phyloP scores from a whole-genome alignment of 2,797 vertebrate genomes.

The Stomatorhinus walkeri region DNA sequence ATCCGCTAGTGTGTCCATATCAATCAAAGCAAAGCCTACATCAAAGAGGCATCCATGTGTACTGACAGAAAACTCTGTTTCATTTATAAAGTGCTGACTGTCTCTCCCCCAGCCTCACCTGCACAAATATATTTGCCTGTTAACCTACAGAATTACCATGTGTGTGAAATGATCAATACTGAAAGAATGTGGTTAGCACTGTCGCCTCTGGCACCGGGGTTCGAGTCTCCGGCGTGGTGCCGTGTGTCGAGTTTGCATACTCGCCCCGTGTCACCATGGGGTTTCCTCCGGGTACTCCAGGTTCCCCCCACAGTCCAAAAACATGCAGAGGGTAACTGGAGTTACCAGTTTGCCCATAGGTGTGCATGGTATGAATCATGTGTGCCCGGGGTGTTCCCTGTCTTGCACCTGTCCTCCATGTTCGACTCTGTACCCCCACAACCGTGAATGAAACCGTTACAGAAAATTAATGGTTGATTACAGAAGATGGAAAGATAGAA shows the following conservation, averaged over 20 bases:
- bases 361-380: not conserved
- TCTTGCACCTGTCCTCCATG: not conserved
- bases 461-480: not conserved
- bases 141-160: not conserved
- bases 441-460: not conserved
- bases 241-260: not conserved
- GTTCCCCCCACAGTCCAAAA: not conserved
- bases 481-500: not conserved
- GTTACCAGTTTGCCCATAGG: not conserved
- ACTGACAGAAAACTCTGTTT: not conserved
- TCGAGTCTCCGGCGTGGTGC: not conserved
- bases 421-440: not conserved
- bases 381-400: not conserved
- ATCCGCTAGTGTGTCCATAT: not conserved
- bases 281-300: not conserved
- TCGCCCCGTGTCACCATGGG: not conserved
- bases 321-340: not conserved
- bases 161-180: not conserved
- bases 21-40: not conserved
- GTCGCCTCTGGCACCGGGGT: not conserved
- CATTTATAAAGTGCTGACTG: not conserved
- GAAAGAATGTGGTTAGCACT: not conserved
- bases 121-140: not conserved
- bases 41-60: not conserved
- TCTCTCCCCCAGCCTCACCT: not conserved